Conservation (phyloP, 2,113 vertebrate species). For the Chunga burmeisteri region DNA sequence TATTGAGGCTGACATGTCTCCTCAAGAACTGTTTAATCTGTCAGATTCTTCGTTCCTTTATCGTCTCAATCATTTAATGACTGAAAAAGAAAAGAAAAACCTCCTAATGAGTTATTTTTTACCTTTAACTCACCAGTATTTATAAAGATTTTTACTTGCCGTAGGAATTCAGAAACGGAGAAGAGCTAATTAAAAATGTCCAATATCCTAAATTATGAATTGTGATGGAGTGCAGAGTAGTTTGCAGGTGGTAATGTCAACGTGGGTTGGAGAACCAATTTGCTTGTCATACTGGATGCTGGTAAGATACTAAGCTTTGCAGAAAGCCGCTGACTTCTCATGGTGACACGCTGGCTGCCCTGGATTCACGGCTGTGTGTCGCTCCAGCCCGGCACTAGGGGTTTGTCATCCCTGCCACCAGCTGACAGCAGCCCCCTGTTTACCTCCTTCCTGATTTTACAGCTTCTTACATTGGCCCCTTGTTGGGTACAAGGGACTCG, state of each 20-base stretch:
- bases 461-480: not conserved
- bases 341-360: accelerated
- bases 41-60: conserved; percentile 29
- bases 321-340: accelerated
- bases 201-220: not conserved
- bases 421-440: not conserved
- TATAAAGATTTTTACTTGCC: not conserved
- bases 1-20: conserved; percentile 25
- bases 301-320: not conserved
- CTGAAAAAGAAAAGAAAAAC: not conserved
- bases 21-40: conserved; percentile 44
- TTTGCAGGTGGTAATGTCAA: not conserved
- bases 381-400: not conserved
- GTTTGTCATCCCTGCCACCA: accelerated
- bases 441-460: not conserved
- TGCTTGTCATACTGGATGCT: not conserved
- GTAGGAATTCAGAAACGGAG: not conserved
- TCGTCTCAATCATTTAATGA: conserved; percentile 28
- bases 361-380: not conserved
- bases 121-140: not conserved
- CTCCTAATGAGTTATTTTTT: not conserved
- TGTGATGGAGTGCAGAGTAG: not conserved
- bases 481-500: not conserved
- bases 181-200: not conserved
- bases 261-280: not conserved